phyloP scores from a whole-genome alignment of 1,140 invertebrate species.

The Alviniconcha marisindica region DNA sequence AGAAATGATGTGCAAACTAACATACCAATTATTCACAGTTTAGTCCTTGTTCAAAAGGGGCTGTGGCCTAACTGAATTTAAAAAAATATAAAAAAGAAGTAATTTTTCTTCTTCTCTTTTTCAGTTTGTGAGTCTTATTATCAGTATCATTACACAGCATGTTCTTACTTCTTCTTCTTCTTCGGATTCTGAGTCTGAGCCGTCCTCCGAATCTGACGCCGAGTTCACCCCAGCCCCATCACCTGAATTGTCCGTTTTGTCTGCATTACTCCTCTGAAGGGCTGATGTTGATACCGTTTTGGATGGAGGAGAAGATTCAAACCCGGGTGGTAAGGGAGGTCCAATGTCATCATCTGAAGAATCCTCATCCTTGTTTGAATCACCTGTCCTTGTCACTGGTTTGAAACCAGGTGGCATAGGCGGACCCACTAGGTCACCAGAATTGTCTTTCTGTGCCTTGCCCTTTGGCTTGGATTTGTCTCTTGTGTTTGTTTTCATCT shows the following conservation, averaged over 20 bases:
- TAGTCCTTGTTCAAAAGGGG: too few relatives aligned
- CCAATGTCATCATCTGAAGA: slow-evolving; percentile 54
- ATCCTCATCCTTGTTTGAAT: background rate
- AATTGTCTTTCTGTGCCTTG: slow-evolving; percentile 12
- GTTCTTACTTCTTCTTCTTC: slow-evolving; percentile 55
- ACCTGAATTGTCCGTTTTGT: too few relatives aligned
- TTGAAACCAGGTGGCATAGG: slow-evolving; percentile 75
- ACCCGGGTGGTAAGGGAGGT: slow-evolving; percentile 49
- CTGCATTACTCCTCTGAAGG: background rate
- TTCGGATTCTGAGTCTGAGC: slow-evolving; percentile 54
- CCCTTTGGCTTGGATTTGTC: background rate
- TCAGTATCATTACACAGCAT: too few relatives aligned
- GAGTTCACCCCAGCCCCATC: too few relatives aligned
- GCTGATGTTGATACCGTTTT: background rate
- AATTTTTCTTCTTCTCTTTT: too few relatives aligned
- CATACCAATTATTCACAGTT: too few relatives aligned
- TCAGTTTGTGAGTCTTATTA: too few relatives aligned
- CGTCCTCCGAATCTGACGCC: too few relatives aligned
- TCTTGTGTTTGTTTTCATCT: background rate
- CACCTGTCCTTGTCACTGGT: slow-evolving; percentile 21
- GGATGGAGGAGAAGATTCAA: background rate
- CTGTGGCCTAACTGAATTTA: too few relatives aligned
- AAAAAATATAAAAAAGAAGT: too few relatives aligned
- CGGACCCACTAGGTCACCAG: slow-evolving; percentile 80
- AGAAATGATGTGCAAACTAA: too few relatives aligned